Evolutionary conservation across 2,113 vertebrate species (phyloP).

Genomic region (Clinocottus analis): DNA sequence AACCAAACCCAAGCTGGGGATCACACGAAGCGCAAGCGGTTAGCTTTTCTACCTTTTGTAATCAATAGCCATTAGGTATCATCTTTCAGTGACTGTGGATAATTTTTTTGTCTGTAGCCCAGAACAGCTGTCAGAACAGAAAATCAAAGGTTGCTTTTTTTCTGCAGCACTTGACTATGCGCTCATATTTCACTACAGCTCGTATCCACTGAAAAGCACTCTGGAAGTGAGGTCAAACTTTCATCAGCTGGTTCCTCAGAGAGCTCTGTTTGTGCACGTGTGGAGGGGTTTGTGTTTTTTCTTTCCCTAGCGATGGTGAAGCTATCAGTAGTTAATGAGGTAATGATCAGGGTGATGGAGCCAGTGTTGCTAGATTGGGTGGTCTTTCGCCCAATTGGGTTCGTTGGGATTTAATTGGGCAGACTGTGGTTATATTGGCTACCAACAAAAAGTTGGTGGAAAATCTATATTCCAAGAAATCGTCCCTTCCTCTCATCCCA

Average conservation of each 20-base stretch:
- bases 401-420: background rate
- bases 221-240: conserved; percentile 14
- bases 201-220: conserved; percentile 28
- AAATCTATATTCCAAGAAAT: background rate
- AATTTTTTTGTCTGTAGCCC: conserved; percentile 33
- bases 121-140: conserved; percentile 69
- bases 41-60: conserved; percentile 60
- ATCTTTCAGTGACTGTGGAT: conserved; percentile 54
- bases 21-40: conserved; percentile 58
- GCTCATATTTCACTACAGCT: conserved; percentile 52
- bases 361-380: background rate
- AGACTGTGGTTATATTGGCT: background rate
- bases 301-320: conserved; percentile 5
- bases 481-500: background rate
- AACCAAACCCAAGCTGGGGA: conserved; percentile 55
- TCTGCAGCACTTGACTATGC: conserved; percentile 34
- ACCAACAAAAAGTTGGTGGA: background rate
- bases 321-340: conserved; percentile 39
- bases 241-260: conserved; percentile 32
- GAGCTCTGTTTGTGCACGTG: conserved; percentile 19
- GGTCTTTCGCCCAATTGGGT: background rate
- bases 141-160: conserved; percentile 50
- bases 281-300: conserved; percentile 30
- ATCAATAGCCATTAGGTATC: conserved; percentile 72
- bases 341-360: conserved; percentile 34